Base-by-base conservation (phyloP, 2,113 vertebrate genomes). In the Strix uralensis region DNA sequence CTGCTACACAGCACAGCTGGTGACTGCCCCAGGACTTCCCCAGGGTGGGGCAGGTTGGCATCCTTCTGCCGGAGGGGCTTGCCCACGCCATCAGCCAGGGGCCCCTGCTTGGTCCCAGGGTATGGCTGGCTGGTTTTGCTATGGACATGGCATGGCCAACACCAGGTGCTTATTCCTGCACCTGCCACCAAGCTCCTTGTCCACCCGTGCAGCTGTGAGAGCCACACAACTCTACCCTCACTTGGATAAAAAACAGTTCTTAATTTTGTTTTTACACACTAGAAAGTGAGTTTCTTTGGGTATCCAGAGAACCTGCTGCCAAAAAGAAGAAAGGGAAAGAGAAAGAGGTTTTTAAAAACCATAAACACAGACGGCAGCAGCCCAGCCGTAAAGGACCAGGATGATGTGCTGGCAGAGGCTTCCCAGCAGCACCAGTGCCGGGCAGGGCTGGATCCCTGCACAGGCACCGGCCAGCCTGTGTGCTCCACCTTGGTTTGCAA, bases 151-250 rank as follows among this genome's bases (percentile, higher is more conserved):
- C 46, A 54, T 2, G 27, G 61, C 10, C 52, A 52, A 0, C 3
- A 6, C 44, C 2, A 6, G 4, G 7, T 30, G 55, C 66, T 63
- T 52, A 22, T n/a, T 82, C 47, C 75, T 2, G 21, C 25, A 32
- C 7, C 27, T 2, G 2, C 6, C 7, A 3, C 66, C 62, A 15
- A 51, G n/a, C 47, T 83, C 61, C 47, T 25, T 5, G 29, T 40
- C 61, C n/a, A 8, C 66, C 61, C 5, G 1, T 14, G 1, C 0
- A 7, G 59, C 9, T 5, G 1, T 0, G 2, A 30, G 3, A 67
- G 38, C 23, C 49, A 19, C 72, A 40, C 3, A 2, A 32, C 62
- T 71, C 29, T 36, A 69, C 58, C 9, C 20, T 62, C 46, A 7
- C 20, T 15, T 34, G 36, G 51, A 57, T 52, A 57, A 61, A 81